Conservation (phyloP, 2,797 vertebrate genomes). For the Glyptemys insculpta region DNA sequence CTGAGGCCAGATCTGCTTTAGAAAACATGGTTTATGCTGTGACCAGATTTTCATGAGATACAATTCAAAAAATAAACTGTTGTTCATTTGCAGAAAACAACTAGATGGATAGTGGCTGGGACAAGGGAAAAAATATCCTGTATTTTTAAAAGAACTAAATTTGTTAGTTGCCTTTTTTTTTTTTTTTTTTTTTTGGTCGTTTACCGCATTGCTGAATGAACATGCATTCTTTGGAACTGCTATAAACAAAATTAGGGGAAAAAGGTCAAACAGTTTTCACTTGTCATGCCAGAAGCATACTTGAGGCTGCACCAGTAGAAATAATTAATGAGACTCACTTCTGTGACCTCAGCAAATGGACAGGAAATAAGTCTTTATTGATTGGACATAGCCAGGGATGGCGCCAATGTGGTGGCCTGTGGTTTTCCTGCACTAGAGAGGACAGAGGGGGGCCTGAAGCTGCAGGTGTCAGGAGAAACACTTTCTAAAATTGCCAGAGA, state of each 20-base stretch:
- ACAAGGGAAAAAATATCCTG: background rate
- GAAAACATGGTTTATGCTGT: slow-evolving; percentile 95
- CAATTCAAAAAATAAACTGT: slow-evolving; percentile 24
- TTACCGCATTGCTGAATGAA: slow-evolving; percentile 50
- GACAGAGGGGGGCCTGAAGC: slow-evolving; percentile 76
- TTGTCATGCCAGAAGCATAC: slow-evolving; percentile 89
- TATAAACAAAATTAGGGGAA: slow-evolving; percentile 77
- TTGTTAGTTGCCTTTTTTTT: slow-evolving; percentile 37
- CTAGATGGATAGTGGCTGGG: background rate
- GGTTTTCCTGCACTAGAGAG: slow-evolving; percentile 91
- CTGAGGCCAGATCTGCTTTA: slow-evolving; percentile 94
- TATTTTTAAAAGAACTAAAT: background rate
- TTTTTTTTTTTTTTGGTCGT: background rate
- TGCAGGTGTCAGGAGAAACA: slow-evolving; percentile 80
- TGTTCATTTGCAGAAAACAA: slow-evolving; percentile 24
- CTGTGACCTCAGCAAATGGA: slow-evolving; percentile 99
- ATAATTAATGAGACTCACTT: slow-evolving; percentile 98
- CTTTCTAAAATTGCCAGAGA: slow-evolving; percentile 39
- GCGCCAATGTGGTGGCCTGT: slow-evolving; percentile 96
- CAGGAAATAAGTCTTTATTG: slow-evolving; percentile 99
- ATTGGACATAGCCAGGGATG: slow-evolving; percentile 91
- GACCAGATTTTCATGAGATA: slow-evolving; percentile 90
- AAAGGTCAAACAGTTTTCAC: slow-evolving; percentile 89
- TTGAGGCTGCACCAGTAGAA: slow-evolving; percentile 94
- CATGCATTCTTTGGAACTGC: slow-evolving; percentile 19